phyloP scores from a whole-genome alignment of 1,140 invertebrate species.

The Rhagoletis pomonella region DNA sequence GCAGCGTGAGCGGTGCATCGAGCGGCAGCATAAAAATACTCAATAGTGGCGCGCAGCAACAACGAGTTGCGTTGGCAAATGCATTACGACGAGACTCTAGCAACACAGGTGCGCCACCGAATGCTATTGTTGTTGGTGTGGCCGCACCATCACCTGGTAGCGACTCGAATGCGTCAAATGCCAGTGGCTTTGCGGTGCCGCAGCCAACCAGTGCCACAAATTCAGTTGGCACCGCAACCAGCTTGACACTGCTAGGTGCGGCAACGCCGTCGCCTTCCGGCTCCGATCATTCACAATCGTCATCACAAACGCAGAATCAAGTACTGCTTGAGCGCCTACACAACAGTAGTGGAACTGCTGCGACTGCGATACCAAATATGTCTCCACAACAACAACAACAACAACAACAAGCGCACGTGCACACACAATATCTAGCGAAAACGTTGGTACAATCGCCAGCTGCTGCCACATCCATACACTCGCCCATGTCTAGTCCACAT shows the following conservation, averaged over 20 bases:
- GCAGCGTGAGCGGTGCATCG: constrained; percentile 1
- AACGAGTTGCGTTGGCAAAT: constrained; percentile 66
- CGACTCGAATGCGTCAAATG: constrained; percentile 72
- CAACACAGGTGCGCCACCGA: constrained; percentile 61
- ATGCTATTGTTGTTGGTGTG: constrained; percentile 70
- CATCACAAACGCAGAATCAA: constrained; percentile 69
- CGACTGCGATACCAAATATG: constrained; percentile 67
- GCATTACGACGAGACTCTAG: constrained; percentile 65
- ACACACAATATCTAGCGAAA: constrained; percentile 68
- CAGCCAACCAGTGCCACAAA: constrained; percentile 59
- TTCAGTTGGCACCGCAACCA: constrained; percentile 49
- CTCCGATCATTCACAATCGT: constrained; percentile 71
- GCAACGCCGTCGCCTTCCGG: constrained; percentile 70
- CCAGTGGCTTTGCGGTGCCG: constrained; percentile 71
- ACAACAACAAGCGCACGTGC: constrained; percentile 62
- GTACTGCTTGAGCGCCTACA: constrained; percentile 69
- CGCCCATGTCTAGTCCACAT: constrained; percentile 79
- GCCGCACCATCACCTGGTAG: constrained; percentile 72
- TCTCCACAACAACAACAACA: constrained; percentile 67
- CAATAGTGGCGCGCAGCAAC: constrained; percentile 65
- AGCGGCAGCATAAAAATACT: constrained; percentile 67
- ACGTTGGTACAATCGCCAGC: constrained; percentile 71
- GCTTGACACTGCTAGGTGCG: constrained; percentile 65
- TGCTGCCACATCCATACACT: constrained; percentile 72
- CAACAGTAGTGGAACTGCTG: constrained; percentile 65